phyloP scores from a whole-genome alignment of 2,888 invertebrate species.

The Hydraecia micacea region DNA sequence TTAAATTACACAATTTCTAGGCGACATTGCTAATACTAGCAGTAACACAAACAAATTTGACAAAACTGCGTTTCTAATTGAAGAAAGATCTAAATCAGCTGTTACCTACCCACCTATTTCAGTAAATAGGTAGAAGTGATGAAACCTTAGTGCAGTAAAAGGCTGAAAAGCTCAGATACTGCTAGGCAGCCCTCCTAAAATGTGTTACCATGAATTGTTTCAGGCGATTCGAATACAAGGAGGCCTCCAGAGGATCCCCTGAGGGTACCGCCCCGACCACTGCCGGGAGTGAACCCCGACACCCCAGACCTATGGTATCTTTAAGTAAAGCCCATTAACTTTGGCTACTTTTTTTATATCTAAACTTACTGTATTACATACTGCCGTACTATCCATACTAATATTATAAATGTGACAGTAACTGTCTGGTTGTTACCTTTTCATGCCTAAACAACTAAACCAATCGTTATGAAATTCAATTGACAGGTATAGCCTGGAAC shows the following conservation, averaged over 20 bases:
- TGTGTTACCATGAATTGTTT: constrained; percentile 23
- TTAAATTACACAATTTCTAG: not conserved
- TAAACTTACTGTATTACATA: not conserved
- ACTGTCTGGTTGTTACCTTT: not conserved
- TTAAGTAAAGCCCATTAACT: constrained; percentile 60
- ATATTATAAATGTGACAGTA: not conserved
- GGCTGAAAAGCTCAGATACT: not conserved
- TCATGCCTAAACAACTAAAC: not conserved
- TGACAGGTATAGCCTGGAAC: not conserved
- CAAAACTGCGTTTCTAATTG: not conserved
- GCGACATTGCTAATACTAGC: not conserved
- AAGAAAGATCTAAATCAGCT: not conserved
- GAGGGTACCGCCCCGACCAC: constrained; percentile 78
- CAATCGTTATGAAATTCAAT: not conserved
- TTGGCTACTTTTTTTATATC: constrained; percentile 51
- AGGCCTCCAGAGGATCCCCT: constrained; percentile 80
- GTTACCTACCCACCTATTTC: no score
- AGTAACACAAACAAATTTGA: not conserved
- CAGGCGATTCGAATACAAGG: constrained; percentile 72
- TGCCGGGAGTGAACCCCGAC: constrained; percentile 79
- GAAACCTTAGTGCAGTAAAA: not conserved
- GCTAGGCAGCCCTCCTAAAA: not conserved
- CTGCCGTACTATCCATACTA: not conserved
- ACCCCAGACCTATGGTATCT: constrained; percentile 82
- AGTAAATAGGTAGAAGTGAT: not conserved